Conservation (phyloP, 2,888 invertebrate genomes). For the Lasius platythorax region DNA sequence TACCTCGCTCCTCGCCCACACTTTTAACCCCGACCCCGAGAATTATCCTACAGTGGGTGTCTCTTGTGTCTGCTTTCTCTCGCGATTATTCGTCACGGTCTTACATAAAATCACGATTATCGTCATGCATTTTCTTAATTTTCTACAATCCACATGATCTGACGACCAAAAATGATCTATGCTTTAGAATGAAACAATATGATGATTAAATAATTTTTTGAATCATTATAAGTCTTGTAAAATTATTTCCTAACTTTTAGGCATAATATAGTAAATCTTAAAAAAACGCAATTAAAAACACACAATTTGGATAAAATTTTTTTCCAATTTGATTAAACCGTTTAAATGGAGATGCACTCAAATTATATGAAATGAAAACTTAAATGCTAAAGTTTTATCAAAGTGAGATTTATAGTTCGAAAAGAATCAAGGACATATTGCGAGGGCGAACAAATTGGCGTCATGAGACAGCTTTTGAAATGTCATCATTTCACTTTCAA, state of each 20-base stretch:
- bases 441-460: not conserved
- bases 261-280: not conserved
- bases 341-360: not conserved
- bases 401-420: not conserved
- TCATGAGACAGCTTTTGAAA: not conserved
- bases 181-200: not conserved
- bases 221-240: not conserved
- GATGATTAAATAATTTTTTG: not conserved
- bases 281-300: not conserved
- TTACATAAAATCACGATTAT: conserved; percentile 41
- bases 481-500: not conserved
- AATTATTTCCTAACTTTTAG: not conserved
- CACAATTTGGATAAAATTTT: not conserved
- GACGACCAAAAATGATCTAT: not conserved
- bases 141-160: not conserved
- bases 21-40: conserved; percentile 70
- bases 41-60: conserved; percentile 68
- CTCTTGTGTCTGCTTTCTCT: conserved; percentile 14
- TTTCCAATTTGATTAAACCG: not conserved
- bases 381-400: not conserved
- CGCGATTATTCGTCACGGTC: conserved; percentile 42
- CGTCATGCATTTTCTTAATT: not conserved
- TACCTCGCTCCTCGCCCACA: conserved; percentile 73
- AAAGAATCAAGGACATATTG: not conserved
- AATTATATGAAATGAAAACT: not conserved